Base-by-base conservation (phyloP, 2,888 invertebrate genomes). In the Syrista parreyssii region DNA sequence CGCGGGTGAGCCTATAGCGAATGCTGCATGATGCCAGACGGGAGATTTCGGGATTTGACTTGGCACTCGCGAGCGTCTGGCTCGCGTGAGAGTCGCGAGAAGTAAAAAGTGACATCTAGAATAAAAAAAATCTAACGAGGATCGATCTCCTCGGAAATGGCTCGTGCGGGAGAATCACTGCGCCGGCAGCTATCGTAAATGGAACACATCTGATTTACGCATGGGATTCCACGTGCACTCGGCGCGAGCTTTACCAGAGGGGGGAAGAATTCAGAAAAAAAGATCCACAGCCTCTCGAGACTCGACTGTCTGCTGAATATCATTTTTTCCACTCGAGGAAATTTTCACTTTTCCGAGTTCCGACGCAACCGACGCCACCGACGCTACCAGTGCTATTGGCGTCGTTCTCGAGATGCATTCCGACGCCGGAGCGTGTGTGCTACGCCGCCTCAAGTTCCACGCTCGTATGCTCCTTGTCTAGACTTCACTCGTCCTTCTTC, bases 261-360 rank as follows among this genome's bases (percentile, higher is more conserved):
- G 74, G 33, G n/a, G 75, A 35, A 83, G 82, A 83, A 82, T 82
- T 81, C 81, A 68, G 71, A 23, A 34, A n/a, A 15, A 74, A 74
- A 34, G 35, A 55, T n/a, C 35, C 78, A 31, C 73, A 68, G 73
- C 72, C 78, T 76, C 80, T 68, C 77, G 82, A 76, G 84, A 55
- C 55, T 55, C 55, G 55, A 77, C 80, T 81, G 83, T 77, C 82
- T 82, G 85, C 85, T 85, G 85, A 86, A 86, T 85, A 86, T 85
- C 85, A 86, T 86, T 85, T 85, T 85, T 85, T 86, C 86, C 85
- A 81, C 85, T 86, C 86, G 85, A 85, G 79, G 78, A 85, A 81
- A 85, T 85, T 82, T 86, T 85, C 86, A 83, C 86, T 84, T 86
- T 84, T 85, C 55, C 80, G 79, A 78, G 81, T 75, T 74, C 73